Conservation (phyloP, 2,113 vertebrate species). For the Lepidothrix coronata region DNA sequence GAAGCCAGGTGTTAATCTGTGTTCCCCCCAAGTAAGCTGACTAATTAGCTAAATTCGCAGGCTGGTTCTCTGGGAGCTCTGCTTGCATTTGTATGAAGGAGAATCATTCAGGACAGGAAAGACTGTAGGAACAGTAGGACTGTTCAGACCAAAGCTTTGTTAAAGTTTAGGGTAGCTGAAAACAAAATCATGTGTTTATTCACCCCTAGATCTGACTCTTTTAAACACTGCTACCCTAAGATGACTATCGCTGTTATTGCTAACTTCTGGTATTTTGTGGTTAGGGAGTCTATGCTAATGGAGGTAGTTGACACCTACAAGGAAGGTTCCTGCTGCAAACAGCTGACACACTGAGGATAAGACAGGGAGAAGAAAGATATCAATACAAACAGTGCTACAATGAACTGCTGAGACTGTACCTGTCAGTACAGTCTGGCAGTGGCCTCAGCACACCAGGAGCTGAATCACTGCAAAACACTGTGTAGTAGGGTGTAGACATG, state of each 20-base stretch:
- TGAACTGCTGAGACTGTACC: neutral
- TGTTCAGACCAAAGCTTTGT: neutral
- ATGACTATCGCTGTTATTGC: neutral
- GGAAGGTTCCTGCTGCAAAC: neutral
- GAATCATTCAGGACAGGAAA: neutral
- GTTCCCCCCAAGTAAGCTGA: neutral
- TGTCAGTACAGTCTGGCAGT: neutral
- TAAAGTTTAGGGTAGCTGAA: neutral
- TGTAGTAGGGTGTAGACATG: neutral
- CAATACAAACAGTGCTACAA: neutral
- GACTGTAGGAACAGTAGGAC: neutral
- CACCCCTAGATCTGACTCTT: neutral
- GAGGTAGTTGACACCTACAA: neutral
- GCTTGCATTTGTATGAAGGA: neutral
- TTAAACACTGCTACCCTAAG: neutral
- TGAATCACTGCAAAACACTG: neutral
- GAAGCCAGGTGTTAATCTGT: conserved; percentile 16
- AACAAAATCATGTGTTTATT: neutral
- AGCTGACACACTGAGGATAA: neutral
- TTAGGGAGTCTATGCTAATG: neutral
- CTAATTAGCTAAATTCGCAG: conserved; percentile 1
- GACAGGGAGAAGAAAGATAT: neutral
- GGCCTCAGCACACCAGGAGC: neutral
- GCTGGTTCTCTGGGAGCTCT: neutral
- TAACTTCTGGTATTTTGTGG: neutral